Conservation (phyloP, 2,888 invertebrate species). For the Mechanitis messenoides region DNA sequence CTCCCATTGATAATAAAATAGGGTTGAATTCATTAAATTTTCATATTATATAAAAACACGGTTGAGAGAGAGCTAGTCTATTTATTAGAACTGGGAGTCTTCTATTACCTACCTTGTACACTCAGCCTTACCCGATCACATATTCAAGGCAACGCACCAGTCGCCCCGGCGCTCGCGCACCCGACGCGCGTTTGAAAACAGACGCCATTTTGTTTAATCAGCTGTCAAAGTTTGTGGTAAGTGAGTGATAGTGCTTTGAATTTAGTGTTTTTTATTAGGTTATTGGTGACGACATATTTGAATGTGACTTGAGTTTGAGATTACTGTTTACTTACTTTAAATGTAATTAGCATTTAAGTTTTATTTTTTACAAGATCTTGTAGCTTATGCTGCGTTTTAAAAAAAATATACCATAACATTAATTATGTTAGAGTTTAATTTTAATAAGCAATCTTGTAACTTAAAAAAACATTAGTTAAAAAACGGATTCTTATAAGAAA, state of each 20-base stretch:
- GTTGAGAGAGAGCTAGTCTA: background rate
- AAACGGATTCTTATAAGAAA: too few species aligned
- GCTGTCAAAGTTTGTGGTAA: slow-evolving; percentile 37
- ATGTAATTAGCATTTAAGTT: too few species aligned
- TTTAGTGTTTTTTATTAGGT: slow-evolving; percentile 7
- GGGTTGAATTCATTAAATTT: too few species aligned
- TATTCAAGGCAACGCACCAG: slow-evolving; percentile 29
- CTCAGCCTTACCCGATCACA: slow-evolving; percentile 23
- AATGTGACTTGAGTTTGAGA: too few species aligned
- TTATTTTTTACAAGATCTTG: too few species aligned
- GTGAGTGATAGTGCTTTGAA: slow-evolving; percentile 17
- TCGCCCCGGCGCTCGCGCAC: slow-evolving; percentile 26
- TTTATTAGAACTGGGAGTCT: background rate
- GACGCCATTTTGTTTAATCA: slow-evolving; percentile 45
- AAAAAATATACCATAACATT: too few species aligned
- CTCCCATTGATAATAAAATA: too few species aligned
- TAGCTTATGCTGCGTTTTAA: too few species aligned
- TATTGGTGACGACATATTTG: background rate
- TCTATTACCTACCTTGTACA: background rate
- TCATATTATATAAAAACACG: background rate
- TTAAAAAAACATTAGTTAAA: too few species aligned
- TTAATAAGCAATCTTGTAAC: too few species aligned
- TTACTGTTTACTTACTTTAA: too few species aligned
- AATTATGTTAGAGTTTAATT: too few species aligned
- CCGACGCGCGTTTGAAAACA: slow-evolving; percentile 21